Evolutionary conservation across 1,140 invertebrate genomes (phyloP), one percentile per base, ranked within the genome.

Genomic region (Pomacea maculata): DNA sequence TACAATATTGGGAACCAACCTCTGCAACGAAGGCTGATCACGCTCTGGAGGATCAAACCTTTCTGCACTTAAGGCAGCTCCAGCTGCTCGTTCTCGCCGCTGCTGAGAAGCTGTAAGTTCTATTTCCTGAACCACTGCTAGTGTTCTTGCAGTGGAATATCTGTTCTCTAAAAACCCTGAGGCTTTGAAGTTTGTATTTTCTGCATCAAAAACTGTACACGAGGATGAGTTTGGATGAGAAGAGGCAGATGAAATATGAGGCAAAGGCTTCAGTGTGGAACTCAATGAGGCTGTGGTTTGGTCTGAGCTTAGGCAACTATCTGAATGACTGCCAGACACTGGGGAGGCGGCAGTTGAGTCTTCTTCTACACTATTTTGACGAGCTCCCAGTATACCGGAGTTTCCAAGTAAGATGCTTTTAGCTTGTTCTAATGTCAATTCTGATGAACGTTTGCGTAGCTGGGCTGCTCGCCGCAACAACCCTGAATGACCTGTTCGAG

Each of bases 321-420:
- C 19, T 25, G 67, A n/a, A 65, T 72, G 77, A 64, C 68, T 21
- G 65, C 45, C 61, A 15, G 67, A 54, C 34, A n/a, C 55, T 19
- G 29, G 34, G n/a, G 63, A 64, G 14, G 78, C 67, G 55, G 75
- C 57, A 21, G 80, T 45, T 29, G 76, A 21, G 29, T 29, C 63
- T 8, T 79, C 68, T 25, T 57, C 71, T 8, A 67, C 14, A 19
- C 57, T 70, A 45, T 55, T 75, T 65, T 52, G 61, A 9, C 45
- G 45, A 61, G 70, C 68, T 1, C 55, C 79, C 25, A 88, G 79
- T 76, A 88, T 84, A 34, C 86, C 86, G 25, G 87, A 88, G 70
- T 86, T 86, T 25, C 87, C 87, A 25, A 85, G 67, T 10, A 88
- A 82, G 78, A 88, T 88, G 70, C 85, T 84, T 79, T 88, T 88